Evolutionary conservation across 2,888 invertebrate species (phyloP), one percentile per base, ranked within the genome.

Genomic region (Trichopoda pennipes): DNA sequence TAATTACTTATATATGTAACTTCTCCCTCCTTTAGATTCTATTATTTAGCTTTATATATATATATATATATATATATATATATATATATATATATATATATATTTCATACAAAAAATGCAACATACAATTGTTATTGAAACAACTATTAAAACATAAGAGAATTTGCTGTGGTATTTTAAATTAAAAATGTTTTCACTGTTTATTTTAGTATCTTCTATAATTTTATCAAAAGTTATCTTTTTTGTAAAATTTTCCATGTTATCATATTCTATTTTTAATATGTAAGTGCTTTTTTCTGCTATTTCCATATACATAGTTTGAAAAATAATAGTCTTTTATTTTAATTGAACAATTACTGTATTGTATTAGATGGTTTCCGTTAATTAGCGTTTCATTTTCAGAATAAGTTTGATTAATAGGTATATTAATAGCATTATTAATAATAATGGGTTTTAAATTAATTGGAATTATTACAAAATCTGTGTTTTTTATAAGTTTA

Each of bases 371-470:
- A 19, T 58, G 38, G 19, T 58, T 58, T 58, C 21, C 16, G n/a
- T n/a, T n/a, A n/a, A n/a, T n/a, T n/a, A n/a, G n/a, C n/a, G n/a
- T n/a, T n/a, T n/a, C n/a, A n/a, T n/a, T 32, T 17, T 56, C 28
- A 55, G n/a, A 17, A 56, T 35, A 56, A 35, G 17, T 56, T 35
- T 56, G 56, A 56, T 56, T 56, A 32, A 56, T 56, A 32, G 32
- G n/a, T 56, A 56, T n/a, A 17, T 56, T 56, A 32, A 56, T 51
- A 17, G 56, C 56, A 56, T 56, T 56, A 9, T 56, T 28, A 55
- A 55, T 14, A 42, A n/a, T n/a, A n/a, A n/a, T n/a, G n/a, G n/a
- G n/a, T n/a, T n/a, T n/a, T n/a, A n/a, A n/a, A n/a, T n/a, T n/a
- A n/a, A n/a, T n/a, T n/a, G n/a, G n/a, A n/a, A n/a, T n/a, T n/a